Evolutionary conservation across 2,888 invertebrate species (phyloP), one percentile per base, ranked within the genome.

Genomic region (Serripes groenlandicus): DNA sequence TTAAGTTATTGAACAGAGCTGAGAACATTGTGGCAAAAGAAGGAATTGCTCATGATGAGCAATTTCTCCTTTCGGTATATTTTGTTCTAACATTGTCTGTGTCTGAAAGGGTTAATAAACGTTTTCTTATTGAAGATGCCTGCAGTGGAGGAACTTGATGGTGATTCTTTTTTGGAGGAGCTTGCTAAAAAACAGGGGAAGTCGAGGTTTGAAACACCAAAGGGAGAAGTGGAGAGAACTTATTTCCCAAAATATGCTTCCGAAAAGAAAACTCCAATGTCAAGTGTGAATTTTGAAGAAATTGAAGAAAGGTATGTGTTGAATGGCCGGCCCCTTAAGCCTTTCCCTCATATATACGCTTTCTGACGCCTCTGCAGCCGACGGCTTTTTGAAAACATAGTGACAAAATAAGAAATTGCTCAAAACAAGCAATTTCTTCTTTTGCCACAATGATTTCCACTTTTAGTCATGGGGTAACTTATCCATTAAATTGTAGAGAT

Each of bases 221-320:
- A 72, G 26, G 74, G 64, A 0, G 58, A 70, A 7, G 15, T 54
- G 28, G 28, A 30, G 9, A 34, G 66, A n/a, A 28, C 32, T 30
- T 21, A 35, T 15, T 49, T 73, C 7, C 42, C 56, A 9, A 37
- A 26, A 35, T 75, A 83, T 62, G 80, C 85, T 11, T 89, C 89
- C 4, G 81, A 75, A 11, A 85, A 85, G 75, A 88, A 89, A 75
- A 89, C 89, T 0, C 89, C 89, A 23, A 73, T 71, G 15, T 79
- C 84, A 15, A 62, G 35, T 11, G 62, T 81, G 11, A 78, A 72
- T 32, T 54, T 75, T 0, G 81, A 75, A 26, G 70, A 78, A 26
- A 28, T 66, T 34, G 68, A 75, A n/a, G 76, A 87, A 49, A 85
- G 78, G 87, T 83, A 28, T n/a, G 23, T n/a, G 58, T 58, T 9